Conservation (phyloP, 2,888 invertebrate species). For the Phaedon cochleariae region DNA sequence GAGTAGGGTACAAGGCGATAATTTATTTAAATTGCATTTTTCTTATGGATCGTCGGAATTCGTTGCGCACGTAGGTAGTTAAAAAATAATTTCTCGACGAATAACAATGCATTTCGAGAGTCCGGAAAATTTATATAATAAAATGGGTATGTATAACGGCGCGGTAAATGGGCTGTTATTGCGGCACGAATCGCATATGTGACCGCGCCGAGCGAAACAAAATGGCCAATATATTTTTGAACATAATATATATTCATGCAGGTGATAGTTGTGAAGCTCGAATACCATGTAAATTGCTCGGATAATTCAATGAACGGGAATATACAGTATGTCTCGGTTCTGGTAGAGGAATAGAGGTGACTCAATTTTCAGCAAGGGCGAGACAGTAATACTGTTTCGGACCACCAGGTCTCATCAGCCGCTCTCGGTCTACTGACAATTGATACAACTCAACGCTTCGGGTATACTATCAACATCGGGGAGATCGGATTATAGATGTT, state of each 20-base stretch:
- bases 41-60: slow-evolving; percentile 27
- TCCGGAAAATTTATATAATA: slow-evolving; percentile 35
- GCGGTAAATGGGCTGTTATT: slow-evolving; percentile 37
- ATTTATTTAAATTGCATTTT: slow-evolving; percentile 44
- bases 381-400: no score
- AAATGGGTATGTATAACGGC: slow-evolving; percentile 30
- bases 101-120: slow-evolving; percentile 34
- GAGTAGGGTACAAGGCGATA: slow-evolving; percentile 33
- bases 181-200: slow-evolving; percentile 41
- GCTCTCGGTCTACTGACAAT: no score
- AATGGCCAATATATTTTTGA: slow-evolving; percentile 38
- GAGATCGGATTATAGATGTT: no score
- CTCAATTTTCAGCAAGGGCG: no score
- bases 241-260: no score
- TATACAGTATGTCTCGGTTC: no score
- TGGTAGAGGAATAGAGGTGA: no score
- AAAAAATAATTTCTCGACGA: slow-evolving; percentile 36
- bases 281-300: not conserved
- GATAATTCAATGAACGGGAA: not conserved
- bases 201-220: slow-evolving; percentile 32
- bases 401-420: no score
- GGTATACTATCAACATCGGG: no score
- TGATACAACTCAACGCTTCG: no score
- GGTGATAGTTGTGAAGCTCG: slow-evolving; percentile 15
- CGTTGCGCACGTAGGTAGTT: slow-evolving; percentile 27